phyloP scores from a whole-genome alignment of 2,113 vertebrate genomes.

The Steatornis caripensis region DNA sequence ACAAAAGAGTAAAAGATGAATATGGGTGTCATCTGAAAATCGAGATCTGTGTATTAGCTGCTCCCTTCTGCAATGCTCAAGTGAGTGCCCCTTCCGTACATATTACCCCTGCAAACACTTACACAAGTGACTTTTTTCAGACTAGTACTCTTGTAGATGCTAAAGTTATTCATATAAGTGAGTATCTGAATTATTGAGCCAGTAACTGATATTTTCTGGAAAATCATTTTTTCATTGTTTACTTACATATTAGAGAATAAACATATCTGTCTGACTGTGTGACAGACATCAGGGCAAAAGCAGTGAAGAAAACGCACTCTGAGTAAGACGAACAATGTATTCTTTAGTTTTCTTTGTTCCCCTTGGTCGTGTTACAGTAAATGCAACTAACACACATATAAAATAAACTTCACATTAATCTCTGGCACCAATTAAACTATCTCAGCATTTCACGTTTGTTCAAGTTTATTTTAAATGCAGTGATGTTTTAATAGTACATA shows the following conservation, averaged over 20 bases:
- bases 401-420: constrained; percentile 14
- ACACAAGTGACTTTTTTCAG: not conserved
- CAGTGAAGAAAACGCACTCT: not conserved
- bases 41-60: not conserved
- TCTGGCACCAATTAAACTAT: not conserved
- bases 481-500: not conserved
- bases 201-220: not conserved
- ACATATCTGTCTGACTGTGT: not conserved
- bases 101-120: not conserved
- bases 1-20: not conserved
- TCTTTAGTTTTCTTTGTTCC: not conserved
- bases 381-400: not conserved
- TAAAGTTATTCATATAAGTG: not conserved
- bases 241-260: not conserved
- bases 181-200: not conserved
- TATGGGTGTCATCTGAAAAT: not conserved
- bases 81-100: not conserved
- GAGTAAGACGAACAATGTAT: not conserved
- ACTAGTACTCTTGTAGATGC: not conserved
- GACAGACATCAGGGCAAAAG: not conserved
- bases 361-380: not conserved
- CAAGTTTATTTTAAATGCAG: not conserved
- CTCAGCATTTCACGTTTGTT: not conserved
- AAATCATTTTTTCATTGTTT: not conserved
- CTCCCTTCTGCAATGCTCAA: not conserved